Conservation (phyloP, 2,888 invertebrate genomes). For the Carpatolechia fugitivella region DNA sequence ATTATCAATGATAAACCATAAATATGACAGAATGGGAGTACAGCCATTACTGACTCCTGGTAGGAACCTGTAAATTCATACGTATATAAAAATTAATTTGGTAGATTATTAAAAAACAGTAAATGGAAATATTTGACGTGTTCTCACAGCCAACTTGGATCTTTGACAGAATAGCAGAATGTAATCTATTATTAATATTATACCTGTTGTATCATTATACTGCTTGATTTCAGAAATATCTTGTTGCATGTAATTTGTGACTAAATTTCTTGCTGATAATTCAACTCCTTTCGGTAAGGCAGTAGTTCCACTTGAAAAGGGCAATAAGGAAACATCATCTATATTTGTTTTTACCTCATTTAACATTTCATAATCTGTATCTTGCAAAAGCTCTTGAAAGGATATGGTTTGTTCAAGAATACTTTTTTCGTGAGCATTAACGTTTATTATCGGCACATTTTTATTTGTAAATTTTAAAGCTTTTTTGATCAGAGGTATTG, state of each 20-base stretch:
- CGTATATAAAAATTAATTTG: not conserved
- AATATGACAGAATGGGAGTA: conserved; percentile 89
- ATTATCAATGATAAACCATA: conserved; percentile 82
- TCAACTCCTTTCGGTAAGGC: conserved; percentile 88
- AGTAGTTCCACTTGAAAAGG: conserved; percentile 92
- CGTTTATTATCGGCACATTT: conserved; percentile 70
- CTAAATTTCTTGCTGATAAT: conserved; percentile 79
- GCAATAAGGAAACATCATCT: conserved; percentile 82
- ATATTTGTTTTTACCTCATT: conserved; percentile 52
- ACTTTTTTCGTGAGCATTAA: conserved; percentile 27
- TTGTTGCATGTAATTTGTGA: conserved; percentile 68
- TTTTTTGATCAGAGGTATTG: conserved; percentile 61
- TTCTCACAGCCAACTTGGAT: no score
- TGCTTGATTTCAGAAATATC: conserved; percentile 42
- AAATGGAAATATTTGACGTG: not conserved
- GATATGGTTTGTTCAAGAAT: conserved; percentile 78
- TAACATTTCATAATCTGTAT: conserved; percentile 68
- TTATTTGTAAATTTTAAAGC: conserved; percentile 64
- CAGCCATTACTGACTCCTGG: conserved; percentile 80
- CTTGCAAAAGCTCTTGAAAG: conserved; percentile 78
- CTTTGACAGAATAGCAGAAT: no score
- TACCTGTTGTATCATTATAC: conserved; percentile 53
- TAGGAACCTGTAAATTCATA: conserved; percentile 49
- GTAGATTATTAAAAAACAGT: no score
- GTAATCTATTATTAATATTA: no score